Evolutionary conservation across 2,113 vertebrate species (phyloP).

Genomic region (Orientallactaga bullata): DNA sequence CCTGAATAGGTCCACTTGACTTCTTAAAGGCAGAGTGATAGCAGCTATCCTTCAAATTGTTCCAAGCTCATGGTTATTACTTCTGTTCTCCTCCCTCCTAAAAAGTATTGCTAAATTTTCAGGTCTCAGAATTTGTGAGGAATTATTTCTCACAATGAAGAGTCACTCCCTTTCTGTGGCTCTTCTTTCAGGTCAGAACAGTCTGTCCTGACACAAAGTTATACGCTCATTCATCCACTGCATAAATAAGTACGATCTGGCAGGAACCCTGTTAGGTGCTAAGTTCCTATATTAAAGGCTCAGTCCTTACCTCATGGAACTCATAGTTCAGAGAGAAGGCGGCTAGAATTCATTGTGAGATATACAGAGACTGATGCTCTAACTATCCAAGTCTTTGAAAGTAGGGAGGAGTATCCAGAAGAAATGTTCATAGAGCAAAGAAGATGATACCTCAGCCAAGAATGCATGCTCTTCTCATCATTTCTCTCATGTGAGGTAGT

Average conservation of each 20-base stretch:
- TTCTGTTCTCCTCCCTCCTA: neutral
- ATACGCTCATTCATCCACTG: neutral
- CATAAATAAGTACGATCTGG: neutral
- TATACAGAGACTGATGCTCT: neutral
- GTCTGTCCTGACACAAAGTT: neutral
- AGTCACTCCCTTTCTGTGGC: neutral
- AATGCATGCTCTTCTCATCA: neutral
- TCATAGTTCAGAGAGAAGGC: neutral
- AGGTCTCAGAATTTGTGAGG: neutral
- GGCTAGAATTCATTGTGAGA: neutral
- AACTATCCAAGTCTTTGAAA: neutral
- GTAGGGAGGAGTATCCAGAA: neutral
- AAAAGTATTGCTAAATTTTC: neutral
- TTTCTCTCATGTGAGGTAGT: neutral
- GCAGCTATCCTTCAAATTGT: neutral
- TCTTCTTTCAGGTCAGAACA: neutral
- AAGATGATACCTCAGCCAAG: neutral
- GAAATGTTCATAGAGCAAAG: neutral
- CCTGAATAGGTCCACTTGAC: neutral
- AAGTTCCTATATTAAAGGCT: neutral
- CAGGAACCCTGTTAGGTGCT: neutral
- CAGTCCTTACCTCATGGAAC: neutral
- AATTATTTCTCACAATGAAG: neutral
- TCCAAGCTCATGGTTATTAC: neutral
- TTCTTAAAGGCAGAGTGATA: neutral